A percentile compares a stretch with the other conserved stretches of the same genome.
phyloP scores from a whole-genome alignment of 1,140 invertebrate genomes.

The Trinorchestia longiramus region DNA sequence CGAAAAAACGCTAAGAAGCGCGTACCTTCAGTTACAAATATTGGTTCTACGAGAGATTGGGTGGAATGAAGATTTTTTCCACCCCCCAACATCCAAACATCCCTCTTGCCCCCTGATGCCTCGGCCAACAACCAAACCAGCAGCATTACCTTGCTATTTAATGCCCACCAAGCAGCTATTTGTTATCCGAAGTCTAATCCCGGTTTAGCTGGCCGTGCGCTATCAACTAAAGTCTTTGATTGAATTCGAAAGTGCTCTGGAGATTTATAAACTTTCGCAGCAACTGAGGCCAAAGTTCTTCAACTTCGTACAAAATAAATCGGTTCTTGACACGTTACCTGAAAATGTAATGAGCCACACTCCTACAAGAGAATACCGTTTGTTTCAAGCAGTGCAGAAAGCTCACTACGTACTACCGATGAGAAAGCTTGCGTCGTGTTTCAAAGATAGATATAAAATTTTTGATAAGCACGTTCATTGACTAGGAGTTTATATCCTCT shows the following conservation, averaged over 20 bases:
- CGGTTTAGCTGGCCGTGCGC: not conserved
- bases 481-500: too few species aligned
- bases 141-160: not conserved
- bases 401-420: not conserved
- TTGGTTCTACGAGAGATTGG: not conserved
- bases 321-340: not conserved
- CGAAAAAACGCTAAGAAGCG: not conserved
- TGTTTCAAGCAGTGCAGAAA: not conserved
- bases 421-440: not conserved
- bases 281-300: not conserved
- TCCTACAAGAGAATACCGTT: not conserved
- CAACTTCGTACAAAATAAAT: slow-evolving; percentile 4
- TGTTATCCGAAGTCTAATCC: not conserved
- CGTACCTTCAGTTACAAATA: not conserved
- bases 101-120: not conserved
- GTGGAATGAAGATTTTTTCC: not conserved
- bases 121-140: not conserved
- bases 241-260: not conserved
- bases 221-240: slow-evolving; percentile 33
- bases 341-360: slow-evolving; percentile 18
- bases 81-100: not conserved
- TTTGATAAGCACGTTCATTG: too few species aligned
- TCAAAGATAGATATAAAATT: not conserved
- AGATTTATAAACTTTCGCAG: slow-evolving; percentile 25
- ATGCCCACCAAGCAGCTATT: not conserved